A percentile compares a stretch with the other conserved stretches of the same genome.
Conservation (phyloP, 2,113 vertebrate genomes). For the Halcyon senegalensis region DNA sequence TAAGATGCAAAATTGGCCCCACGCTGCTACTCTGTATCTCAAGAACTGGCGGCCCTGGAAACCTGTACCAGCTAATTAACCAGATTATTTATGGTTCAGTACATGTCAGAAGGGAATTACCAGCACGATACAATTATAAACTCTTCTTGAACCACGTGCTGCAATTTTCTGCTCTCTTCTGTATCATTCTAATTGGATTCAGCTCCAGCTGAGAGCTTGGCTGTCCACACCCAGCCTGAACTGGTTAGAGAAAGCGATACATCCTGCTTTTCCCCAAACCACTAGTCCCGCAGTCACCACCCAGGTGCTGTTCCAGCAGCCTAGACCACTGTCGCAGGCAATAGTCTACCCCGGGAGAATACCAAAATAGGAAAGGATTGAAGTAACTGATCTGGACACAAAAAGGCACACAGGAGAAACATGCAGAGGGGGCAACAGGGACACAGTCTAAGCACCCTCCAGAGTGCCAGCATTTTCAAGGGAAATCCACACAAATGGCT, state of each 20-base stretch:
- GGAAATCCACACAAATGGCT: neutral
- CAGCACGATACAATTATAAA: conserved; percentile 48
- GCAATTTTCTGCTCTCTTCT: conserved; percentile 18
- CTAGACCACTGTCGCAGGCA: neutral
- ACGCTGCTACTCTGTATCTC: neutral
- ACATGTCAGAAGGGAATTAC: conserved; percentile 65
- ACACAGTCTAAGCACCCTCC: neutral
- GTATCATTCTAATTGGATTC: conserved; percentile 30
- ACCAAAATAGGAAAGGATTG: neutral
- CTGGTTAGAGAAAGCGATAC: conserved; percentile 28
- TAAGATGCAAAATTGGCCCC: neutral
- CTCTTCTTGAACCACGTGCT: neutral
- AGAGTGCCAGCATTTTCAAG: neutral
- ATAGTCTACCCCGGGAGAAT: neutral
- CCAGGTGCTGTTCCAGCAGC: neutral
- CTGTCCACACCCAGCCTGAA: neutral
- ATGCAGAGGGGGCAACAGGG: neutral
- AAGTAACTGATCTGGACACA: neutral
- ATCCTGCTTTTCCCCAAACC: neutral
- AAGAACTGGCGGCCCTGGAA: conserved; percentile 39
- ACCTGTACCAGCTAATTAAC: conserved; percentile 54
- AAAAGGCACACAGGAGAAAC: neutral
- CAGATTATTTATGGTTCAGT: conserved; percentile 60
- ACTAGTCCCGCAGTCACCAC: neutral
- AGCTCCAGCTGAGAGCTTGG: neutral